These are phyloP conservation scores for Parambassis ranga DNA, from an alignment of 2,797 vertebrate species.

Conservation along the genomic window DNA sequence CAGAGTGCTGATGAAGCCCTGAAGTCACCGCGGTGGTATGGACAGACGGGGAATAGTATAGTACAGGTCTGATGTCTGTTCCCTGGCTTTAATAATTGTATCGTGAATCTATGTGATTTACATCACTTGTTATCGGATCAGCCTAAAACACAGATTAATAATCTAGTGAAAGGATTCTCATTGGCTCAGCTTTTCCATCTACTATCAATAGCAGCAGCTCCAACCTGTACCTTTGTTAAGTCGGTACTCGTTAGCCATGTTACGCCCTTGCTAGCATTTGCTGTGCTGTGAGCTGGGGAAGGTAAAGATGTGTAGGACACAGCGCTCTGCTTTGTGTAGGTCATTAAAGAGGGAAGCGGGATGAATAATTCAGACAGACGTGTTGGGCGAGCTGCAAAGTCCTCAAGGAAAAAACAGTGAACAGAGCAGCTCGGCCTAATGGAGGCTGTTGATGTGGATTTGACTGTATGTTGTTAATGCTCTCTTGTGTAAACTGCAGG, in stretches of 20 bases:
- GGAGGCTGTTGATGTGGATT: neutral
- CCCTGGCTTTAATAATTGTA: neutral
- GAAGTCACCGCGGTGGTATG: neutral
- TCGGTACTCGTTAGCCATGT: constrained; percentile 23
- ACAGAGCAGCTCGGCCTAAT: neutral
- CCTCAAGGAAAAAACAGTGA: constrained; percentile 2
- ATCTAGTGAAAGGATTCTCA: neutral
- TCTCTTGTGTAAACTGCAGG: constrained; percentile 56
- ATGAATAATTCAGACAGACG: constrained; percentile 43
- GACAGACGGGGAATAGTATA: neutral
- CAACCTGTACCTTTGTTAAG: neutral
- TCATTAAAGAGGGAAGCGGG: constrained; percentile 29
- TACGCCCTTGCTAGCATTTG: constrained; percentile 33
- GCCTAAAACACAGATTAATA: too few species aligned
- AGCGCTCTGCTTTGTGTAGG: constrained; percentile 16
- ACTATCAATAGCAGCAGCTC: neutral
- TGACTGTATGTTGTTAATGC: neutral
- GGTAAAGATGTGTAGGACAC: constrained; percentile 16
- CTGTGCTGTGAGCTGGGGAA: neutral
- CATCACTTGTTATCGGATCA: too few species aligned
- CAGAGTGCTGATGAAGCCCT: neutral
- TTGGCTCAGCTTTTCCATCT: neutral
- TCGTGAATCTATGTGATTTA: too few species aligned
- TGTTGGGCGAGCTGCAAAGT: constrained; percentile 5
- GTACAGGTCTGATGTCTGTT: neutral